These are phyloP conservation scores for Bursaphelenchus okinawaensis DNA, from an alignment of 2,888 invertebrate species.

Conservation along the genomic window DNA sequence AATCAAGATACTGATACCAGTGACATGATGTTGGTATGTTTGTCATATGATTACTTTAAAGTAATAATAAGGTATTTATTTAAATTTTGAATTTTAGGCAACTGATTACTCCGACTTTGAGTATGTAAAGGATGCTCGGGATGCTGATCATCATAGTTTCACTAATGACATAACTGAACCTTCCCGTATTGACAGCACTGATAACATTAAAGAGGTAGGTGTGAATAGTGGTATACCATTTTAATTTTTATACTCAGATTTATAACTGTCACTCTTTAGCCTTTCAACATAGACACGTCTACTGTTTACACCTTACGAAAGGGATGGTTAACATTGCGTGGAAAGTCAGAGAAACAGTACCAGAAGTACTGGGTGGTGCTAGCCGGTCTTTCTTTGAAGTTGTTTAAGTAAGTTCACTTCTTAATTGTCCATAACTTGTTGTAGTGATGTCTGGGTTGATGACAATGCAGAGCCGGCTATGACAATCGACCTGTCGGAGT, in stretches of 20 bases:
- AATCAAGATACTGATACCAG: not conserved
- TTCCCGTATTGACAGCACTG: too few species aligned
- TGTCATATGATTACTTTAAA: too few species aligned
- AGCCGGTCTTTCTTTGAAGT: slow-evolving; percentile 48
- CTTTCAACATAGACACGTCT: slow-evolving; percentile 47
- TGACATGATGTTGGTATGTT: too few species aligned
- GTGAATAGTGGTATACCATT: too few species aligned
- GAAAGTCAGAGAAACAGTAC: slow-evolving; percentile 54
- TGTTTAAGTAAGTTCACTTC: slow-evolving; percentile 42
- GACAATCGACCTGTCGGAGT: slow-evolving; percentile 51
- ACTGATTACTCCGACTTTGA: too few species aligned
- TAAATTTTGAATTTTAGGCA: too few species aligned
- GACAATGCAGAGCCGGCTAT: slow-evolving; percentile 48
- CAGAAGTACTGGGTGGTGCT: slow-evolving; percentile 57
- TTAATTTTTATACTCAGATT: not conserved
- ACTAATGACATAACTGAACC: too few species aligned
- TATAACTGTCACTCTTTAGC: slow-evolving; percentile 15
- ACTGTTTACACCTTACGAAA: slow-evolving; percentile 52
- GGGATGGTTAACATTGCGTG: slow-evolving; percentile 57
- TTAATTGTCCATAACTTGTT: slow-evolving; percentile 7
- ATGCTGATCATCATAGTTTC: too few species aligned
- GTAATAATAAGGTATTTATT: too few species aligned
- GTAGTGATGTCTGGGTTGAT: slow-evolving; percentile 55
- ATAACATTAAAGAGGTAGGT: too few species aligned
- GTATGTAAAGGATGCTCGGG: too few species aligned